phyloP scores from a whole-genome alignment of 1,140 invertebrate genomes.

The Zelostemma sp. region DNA sequence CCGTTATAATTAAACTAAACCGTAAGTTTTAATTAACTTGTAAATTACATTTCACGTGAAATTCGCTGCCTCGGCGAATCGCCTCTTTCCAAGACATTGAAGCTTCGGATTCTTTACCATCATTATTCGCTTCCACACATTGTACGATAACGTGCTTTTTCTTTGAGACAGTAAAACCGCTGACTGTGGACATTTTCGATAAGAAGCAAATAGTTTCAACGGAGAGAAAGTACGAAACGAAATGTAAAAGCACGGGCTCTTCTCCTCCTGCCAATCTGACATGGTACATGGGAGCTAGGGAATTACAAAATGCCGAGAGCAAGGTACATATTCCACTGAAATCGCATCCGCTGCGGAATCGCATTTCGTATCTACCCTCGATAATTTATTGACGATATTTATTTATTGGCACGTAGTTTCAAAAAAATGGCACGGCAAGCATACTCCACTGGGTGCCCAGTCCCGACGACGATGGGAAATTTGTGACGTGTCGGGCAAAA shows the following conservation, averaged over 20 bases:
- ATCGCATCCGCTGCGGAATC: not conserved
- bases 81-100: too few species aligned
- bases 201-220: constrained; percentile 72
- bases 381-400: too few species aligned
- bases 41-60: not conserved
- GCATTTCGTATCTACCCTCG: too few species aligned
- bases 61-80: too few species aligned
- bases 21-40: constrained; percentile 68
- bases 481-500: constrained; percentile 76
- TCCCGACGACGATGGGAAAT: constrained; percentile 74
- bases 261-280: constrained; percentile 76
- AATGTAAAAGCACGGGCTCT: constrained; percentile 76
- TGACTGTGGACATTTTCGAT: constrained; percentile 71
- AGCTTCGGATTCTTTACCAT: too few species aligned
- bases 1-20: constrained; percentile 74
- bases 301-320: constrained; percentile 68
- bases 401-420: too few species aligned
- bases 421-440: constrained; percentile 72
- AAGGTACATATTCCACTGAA: constrained; percentile 58
- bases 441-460: constrained; percentile 71
- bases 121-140: not conserved
- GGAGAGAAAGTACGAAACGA: constrained; percentile 73
- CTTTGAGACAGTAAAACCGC: constrained; percentile 73
- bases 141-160: constrained; percentile 3
- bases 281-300: constrained; percentile 75